Evolutionary conservation across 2,888 invertebrate species (phyloP), one percentile per base, ranked within the genome.

Genomic region (Rhimphoctona megacephalus): DNA sequence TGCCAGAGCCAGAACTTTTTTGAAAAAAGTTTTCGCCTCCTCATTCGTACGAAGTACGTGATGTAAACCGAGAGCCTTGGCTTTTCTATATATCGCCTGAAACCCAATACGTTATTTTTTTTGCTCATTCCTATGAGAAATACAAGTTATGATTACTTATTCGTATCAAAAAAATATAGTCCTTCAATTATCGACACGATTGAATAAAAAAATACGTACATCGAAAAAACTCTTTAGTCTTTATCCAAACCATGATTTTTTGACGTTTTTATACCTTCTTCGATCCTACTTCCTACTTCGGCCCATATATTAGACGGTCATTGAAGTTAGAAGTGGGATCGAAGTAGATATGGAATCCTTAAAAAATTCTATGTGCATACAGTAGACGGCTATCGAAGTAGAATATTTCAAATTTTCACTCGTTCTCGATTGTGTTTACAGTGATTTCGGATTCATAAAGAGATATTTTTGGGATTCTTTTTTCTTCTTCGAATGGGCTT

Each of bases 1-100:
- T n/a, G n/a, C n/a, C n/a, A n/a, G 54, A 3, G 78, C 54, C 30
- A 79, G 25, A 2, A 79, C 25, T 30, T 66, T 52, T 22, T 66
- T 77, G 7, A 36, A 77, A 52, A 77, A 77, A 7, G 5, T 19
- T 33, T 66, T 66, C 1, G 66, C 77, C 19, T 77, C 52, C 0
- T 2, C 77, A n/a, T 46, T 8, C 2, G 33, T 22, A 4, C 66
- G 66, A 0, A 77, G n/a, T 4, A 2, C 2, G 22, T 67, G 17
- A 2, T n/a, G 19, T 19, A 77, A 30, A 2, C 52, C 73, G 1
- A 73, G 64, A 19, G 64, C 36, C 14, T 73, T 81, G 36, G 36
- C 36, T 36, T 36, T 36, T 36, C 36, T 36, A 7, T 36, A 36
- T 3, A 36, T 36, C 7, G 36, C 19, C 14, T 49, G 19, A 14